phyloP scores from a whole-genome alignment of 2,113 vertebrate genomes.

The Embiotoca jacksoni region DNA sequence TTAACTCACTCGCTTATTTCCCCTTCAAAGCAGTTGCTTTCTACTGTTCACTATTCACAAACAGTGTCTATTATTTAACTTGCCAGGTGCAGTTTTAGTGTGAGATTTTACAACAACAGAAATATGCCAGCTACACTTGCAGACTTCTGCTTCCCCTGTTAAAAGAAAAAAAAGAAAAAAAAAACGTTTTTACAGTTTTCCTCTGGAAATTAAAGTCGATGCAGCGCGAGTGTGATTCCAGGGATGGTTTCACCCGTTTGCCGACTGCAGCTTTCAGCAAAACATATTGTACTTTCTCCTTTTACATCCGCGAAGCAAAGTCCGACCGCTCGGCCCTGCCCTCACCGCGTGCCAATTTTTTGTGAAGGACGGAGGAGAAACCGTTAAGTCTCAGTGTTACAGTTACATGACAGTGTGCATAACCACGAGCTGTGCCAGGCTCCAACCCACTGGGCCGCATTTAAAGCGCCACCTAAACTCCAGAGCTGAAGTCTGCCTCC shows the following conservation, averaged over 20 bases:
- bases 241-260: constrained; percentile 39
- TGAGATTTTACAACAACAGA: constrained; percentile 18
- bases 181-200: constrained; percentile 23
- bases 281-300: constrained; percentile 37
- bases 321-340: constrained; percentile 41
- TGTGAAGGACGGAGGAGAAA: constrained; percentile 64
- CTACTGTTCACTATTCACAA: constrained; percentile 18
- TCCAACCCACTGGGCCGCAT: constrained; percentile 48
- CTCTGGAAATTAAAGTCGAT: constrained; percentile 30
- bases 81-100: constrained; percentile 53
- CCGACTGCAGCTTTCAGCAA: constrained; percentile 29
- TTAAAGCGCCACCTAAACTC: constrained; percentile 40
- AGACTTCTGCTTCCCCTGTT: constrained; percentile 19
- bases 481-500: constrained; percentile 47
- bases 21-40: constrained; percentile 23
- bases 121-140: neutral
- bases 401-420: constrained; percentile 69
- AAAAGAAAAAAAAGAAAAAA: neutral
- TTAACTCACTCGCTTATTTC: constrained; percentile 13
- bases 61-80: constrained; percentile 38
- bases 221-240: constrained; percentile 19
- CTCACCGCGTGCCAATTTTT: constrained; percentile 64
- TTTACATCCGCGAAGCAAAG: constrained; percentile 51
- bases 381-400: constrained; percentile 68
- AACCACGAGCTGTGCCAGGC: constrained; percentile 68